Percentiles rank a stretch among this genome's conserved stretches.
These are phyloP conservation scores for Argynnis bischoffii DNA, from an alignment of 2,888 invertebrate species.

Conservation along the genomic window DNA sequence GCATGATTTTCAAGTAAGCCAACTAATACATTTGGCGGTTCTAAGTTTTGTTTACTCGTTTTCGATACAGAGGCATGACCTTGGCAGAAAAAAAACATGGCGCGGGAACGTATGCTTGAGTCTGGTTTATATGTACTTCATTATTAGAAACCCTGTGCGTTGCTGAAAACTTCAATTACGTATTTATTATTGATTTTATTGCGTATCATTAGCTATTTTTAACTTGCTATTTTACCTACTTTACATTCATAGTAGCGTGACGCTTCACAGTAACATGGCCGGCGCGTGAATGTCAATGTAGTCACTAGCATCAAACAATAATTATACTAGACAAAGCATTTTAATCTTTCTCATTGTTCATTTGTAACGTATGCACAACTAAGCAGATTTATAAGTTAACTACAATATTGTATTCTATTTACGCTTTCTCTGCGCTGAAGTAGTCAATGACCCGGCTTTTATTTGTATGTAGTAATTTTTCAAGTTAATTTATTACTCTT, in stretches of 20 bases:
- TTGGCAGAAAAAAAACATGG: slow-evolving; percentile 80
- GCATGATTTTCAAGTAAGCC: slow-evolving; percentile 37
- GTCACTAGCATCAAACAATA: slow-evolving; percentile 53
- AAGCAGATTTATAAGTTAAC: slow-evolving; percentile 5
- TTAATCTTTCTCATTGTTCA: slow-evolving; percentile 30
- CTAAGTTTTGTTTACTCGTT: slow-evolving; percentile 77
- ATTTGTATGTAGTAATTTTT: slow-evolving; percentile 67
- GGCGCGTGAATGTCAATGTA: slow-evolving; percentile 55
- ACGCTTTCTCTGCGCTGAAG: slow-evolving; percentile 38
- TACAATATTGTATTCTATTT: slow-evolving; percentile 12
- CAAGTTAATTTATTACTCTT: slow-evolving; percentile 61
- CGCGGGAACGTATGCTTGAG: slow-evolving; percentile 72
- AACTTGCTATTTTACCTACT: slow-evolving; percentile 60
- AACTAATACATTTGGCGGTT: slow-evolving; percentile 42
- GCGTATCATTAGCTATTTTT: slow-evolving; percentile 63
- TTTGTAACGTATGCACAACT: slow-evolving; percentile 21
- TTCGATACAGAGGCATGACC: slow-evolving; percentile 76
- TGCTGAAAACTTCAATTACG: slow-evolving; percentile 40
- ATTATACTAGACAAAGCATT: slow-evolving; percentile 51
- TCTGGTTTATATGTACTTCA: slow-evolving; percentile 56
- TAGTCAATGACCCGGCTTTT: slow-evolving; percentile 78
- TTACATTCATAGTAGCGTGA: slow-evolving; percentile 73
- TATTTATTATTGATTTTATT: slow-evolving; percentile 61
- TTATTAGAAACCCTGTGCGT: slow-evolving; percentile 47
- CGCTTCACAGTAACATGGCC: slow-evolving; percentile 79